Evolutionary conservation across 2,888 invertebrate species (phyloP).

Genomic region (Blastobasis adustella): DNA sequence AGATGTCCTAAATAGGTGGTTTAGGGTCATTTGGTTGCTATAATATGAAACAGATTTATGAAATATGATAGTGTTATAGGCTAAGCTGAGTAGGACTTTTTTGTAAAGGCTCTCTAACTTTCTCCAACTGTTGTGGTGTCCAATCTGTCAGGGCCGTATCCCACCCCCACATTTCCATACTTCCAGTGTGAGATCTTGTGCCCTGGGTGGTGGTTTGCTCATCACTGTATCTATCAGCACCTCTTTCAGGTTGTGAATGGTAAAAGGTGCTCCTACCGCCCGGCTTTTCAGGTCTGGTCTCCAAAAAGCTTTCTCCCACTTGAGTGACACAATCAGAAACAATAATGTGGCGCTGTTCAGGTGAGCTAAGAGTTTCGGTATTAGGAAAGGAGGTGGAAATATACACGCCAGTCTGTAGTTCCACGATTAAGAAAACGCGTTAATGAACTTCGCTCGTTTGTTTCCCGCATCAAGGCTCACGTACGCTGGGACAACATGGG

Average conservation of each 20-base stretch:
- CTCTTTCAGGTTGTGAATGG: slow-evolving; percentile 3
- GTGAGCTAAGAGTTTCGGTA: slow-evolving; percentile 7
- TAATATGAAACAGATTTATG: slow-evolving; percentile 16
- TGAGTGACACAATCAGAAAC: slow-evolving; percentile 14
- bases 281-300: slow-evolving; percentile 7
- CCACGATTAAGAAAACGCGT: slow-evolving; percentile 5
- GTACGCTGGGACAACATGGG: background rate
- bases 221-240: slow-evolving; percentile 13
- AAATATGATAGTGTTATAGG: slow-evolving; percentile 12
- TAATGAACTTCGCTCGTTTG: background rate
- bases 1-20: slow-evolving; percentile 15
- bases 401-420: slow-evolving; percentile 9
- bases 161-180: slow-evolving; percentile 20
- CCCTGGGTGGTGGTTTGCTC: slow-evolving; percentile 7
- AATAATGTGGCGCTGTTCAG: slow-evolving; percentile 6
- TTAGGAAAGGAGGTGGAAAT: slow-evolving; percentile 11
- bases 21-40: slow-evolving; percentile 3
- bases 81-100: slow-evolving; percentile 9
- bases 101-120: slow-evolving; percentile 13
- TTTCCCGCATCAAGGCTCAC: background rate
- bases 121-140: background rate
- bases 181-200: slow-evolving; percentile 9
- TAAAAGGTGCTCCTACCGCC: slow-evolving; percentile 11
- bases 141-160: slow-evolving; percentile 2
- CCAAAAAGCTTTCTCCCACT: slow-evolving; percentile 13